phyloP scores from a whole-genome alignment of 2,113 vertebrate species.

The Hemicordylus capensis region DNA sequence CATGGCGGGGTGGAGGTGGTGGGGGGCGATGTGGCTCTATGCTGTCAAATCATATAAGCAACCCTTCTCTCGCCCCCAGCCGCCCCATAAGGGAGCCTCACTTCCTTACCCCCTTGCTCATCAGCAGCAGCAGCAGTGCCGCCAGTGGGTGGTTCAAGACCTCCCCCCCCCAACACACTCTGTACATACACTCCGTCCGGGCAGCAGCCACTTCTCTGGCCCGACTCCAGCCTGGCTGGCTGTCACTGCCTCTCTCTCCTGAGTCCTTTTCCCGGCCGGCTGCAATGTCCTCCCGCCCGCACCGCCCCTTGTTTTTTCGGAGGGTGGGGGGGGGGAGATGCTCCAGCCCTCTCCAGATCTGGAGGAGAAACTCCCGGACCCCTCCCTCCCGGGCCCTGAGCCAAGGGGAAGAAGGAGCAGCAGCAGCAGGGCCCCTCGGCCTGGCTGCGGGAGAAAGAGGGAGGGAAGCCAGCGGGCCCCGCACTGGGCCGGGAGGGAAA shows the following conservation, averaged over 20 bases:
- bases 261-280: not conserved
- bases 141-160: not conserved
- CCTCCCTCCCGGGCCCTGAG: not conserved
- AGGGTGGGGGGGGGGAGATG: not conserved
- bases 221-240: slow-evolving; percentile 10
- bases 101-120: too few relatives aligned
- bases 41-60: not conserved
- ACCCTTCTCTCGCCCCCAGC: too few relatives aligned
- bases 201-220: not conserved
- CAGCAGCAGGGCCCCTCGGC: slow-evolving; percentile 24
- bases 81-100: not conserved
- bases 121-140: too few relatives aligned
- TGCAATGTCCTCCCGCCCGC: not conserved
- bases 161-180: not conserved
- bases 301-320: not conserved
- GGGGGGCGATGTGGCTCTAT: not conserved
- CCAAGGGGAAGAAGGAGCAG: too few relatives aligned
- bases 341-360: not conserved
- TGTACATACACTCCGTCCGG: too few relatives aligned
- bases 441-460: not conserved
- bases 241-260: slow-evolving; percentile 1
- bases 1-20: too few relatives aligned
- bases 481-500: not conserved
- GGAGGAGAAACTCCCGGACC: not conserved
- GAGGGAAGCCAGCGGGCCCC: not conserved